Base-by-base conservation (phyloP, 2,113 vertebrate species). In the Sinocyclocheilus rhinocerous region DNA sequence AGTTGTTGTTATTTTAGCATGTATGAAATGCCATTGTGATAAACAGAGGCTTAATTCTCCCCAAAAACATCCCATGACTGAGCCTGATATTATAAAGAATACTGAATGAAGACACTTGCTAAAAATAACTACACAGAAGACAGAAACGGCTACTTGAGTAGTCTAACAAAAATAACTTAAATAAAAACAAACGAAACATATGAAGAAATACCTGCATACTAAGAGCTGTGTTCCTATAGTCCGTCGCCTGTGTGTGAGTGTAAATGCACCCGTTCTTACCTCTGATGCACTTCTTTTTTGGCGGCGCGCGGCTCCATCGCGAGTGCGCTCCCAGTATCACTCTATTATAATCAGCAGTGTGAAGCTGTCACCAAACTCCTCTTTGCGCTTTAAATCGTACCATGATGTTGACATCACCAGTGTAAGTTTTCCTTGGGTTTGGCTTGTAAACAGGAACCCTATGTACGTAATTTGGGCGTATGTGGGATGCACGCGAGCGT, bases 251-350 rank as follows among this genome's bases (percentile, higher is more conserved):
- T n/a, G 55, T n/a, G 55, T 29, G 26, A 52, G 2, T 2, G 39
- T 50, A 4, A 55, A 24, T 24, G 29, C 6, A 73, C 52, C 73
- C 52, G 10, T 11, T 90, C 94, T 95, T 91, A 96, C 96, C 93
- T 94, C 83, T 95, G 90, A 0, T 93, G 92, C 65, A 87, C 86
- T 63, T 89, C 90, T 73, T 76, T 89, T 86, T 90, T 94, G 81
- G 75, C 1, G 3, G 45, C 85, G 42, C 73, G 52, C 55, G 69
- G 84, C 9, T 89, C 91, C 5, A 88, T 33, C 79, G 59, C 26
- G 48, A 16, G n/a, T 88, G 13, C 4, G 52, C 70, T 57, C 5
- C 22, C 26, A 48, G 15, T 61, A 67, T 29, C 16, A 10, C 18
- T 72, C 69, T 39, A 4, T 61, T 12, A 22, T 13, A 13, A 10